phyloP scores from a whole-genome alignment of 2,113 vertebrate species.

The Tonatia bakeri region DNA sequence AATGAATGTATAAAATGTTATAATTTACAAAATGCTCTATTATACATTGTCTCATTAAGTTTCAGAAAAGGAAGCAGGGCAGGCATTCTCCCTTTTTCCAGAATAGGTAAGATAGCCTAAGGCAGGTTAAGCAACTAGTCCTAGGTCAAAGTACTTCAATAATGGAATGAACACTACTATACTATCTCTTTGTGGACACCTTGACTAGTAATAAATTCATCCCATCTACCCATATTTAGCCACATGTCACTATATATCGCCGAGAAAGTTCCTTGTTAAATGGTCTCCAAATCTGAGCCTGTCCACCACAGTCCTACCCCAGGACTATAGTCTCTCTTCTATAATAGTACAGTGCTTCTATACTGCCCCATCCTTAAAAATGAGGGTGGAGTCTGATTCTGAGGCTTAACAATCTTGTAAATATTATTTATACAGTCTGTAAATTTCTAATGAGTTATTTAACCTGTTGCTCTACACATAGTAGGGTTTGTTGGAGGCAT shows the following conservation, averaged over 20 bases:
- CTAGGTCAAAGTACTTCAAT: not conserved
- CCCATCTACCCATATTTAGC: not conserved
- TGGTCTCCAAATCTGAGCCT: not conserved
- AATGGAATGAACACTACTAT: not conserved
- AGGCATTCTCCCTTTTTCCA: not conserved
- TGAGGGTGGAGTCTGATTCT: not conserved
- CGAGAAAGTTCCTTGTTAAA: constrained; percentile 8
- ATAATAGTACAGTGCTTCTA: not conserved
- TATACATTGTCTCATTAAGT: not conserved
- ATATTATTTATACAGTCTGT: not conserved
- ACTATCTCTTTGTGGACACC: not conserved
- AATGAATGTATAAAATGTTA: not conserved
- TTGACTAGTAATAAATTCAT: not conserved
- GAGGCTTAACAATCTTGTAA: not conserved
- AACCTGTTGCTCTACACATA: not conserved
- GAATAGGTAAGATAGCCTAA: not conserved
- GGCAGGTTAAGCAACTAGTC: not conserved
- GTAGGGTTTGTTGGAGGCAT: not conserved
- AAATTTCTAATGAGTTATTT: constrained; percentile 2
- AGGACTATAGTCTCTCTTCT: not conserved
- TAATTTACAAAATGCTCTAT: not conserved
- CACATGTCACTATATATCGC: not conserved
- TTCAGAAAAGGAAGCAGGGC: not conserved
- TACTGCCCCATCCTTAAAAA: not conserved
- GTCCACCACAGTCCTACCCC: not conserved